Percentiles rank a stretch among this genome's conserved stretches.
phyloP scores from a whole-genome alignment of 2,888 invertebrate genomes.

The Euzetes globulus region DNA sequence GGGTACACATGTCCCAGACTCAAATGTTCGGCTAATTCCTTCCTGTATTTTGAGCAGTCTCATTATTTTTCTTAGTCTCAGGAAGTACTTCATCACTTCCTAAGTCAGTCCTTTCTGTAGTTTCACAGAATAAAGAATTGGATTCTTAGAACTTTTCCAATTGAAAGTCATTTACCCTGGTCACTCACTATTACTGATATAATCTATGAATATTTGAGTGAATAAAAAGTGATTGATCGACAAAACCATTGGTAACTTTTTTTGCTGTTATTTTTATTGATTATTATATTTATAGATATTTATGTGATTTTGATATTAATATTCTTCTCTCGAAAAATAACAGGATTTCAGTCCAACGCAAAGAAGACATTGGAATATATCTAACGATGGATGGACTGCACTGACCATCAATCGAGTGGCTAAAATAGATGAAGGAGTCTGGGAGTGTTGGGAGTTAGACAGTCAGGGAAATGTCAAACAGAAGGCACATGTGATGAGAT shows the following conservation, averaged over 20 bases:
- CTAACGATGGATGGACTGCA: slow-evolving; percentile 40
- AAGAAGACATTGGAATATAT: slow-evolving; percentile 42
- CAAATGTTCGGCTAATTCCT: too few relatives aligned
- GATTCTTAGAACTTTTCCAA: not conserved
- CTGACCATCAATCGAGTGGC: slow-evolving; percentile 41
- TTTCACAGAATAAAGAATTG: too few relatives aligned
- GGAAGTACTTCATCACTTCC: too few relatives aligned
- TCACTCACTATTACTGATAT: not conserved
- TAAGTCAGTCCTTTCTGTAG: too few relatives aligned
- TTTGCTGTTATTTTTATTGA: not conserved
- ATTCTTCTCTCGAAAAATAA: not conserved
- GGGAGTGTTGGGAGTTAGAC: slow-evolving; percentile 44
- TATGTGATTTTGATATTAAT: not conserved
- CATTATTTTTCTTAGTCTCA: too few relatives aligned
- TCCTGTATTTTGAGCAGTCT: too few relatives aligned
- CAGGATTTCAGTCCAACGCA: slow-evolving; percentile 36
- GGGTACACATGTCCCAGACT: too few relatives aligned
- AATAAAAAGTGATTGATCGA: not conserved
- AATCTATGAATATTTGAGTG: not conserved
- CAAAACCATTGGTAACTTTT: slow-evolving; percentile 1
- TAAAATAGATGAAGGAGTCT: slow-evolving; percentile 42
- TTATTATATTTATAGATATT: slow-evolving; percentile 2
- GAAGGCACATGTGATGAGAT: slow-evolving; percentile 40
- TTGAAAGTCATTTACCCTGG: not conserved
- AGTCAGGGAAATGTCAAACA: slow-evolving; percentile 41